A percentile compares a stretch with the other conserved stretches of the same genome.
phyloP scores from a whole-genome alignment of 2,888 invertebrate genomes.

The Tachina lurida region DNA sequence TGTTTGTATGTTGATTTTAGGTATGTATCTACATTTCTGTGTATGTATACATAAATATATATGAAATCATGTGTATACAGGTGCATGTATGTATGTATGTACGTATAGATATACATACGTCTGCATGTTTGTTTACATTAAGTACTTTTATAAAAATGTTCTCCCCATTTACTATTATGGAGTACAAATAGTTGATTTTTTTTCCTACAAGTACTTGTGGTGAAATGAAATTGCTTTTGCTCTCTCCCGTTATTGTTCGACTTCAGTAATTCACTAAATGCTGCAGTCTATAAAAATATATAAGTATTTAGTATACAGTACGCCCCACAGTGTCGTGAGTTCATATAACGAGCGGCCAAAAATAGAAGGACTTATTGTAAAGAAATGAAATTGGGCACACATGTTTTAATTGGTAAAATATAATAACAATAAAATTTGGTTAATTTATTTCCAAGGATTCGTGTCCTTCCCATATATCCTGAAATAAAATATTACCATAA shows the following conservation, averaged over 20 bases:
- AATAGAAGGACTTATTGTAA: too few species aligned
- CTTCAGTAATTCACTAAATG: constrained; percentile 74
- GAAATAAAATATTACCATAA: too few species aligned
- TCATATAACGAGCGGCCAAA: too few species aligned
- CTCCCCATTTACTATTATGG: constrained; percentile 68
- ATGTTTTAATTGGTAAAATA: too few species aligned
- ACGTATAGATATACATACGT: background rate
- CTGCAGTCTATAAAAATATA: constrained; percentile 52
- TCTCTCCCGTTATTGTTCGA: constrained; percentile 69
- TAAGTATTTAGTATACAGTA: background rate
- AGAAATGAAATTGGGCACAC: too few species aligned
- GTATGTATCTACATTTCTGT: constrained; percentile 5
- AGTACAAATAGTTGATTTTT: constrained; percentile 63
- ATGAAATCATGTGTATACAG: background rate
- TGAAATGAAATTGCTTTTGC: constrained; percentile 68
- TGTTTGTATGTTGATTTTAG: constrained; percentile 45
- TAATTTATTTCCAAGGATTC: too few species aligned
- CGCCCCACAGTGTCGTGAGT: too few species aligned
- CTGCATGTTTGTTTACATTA: constrained; percentile 39
- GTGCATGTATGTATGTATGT: constrained; percentile 10
- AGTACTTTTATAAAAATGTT: constrained; percentile 68
- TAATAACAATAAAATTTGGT: too few species aligned
- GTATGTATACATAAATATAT: background rate
- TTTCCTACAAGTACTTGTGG: constrained; percentile 67
- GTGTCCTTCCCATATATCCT: too few species aligned